Base-by-base conservation (phyloP, 2,797 vertebrate genomes). In the Oophaga sylvatica region DNA sequence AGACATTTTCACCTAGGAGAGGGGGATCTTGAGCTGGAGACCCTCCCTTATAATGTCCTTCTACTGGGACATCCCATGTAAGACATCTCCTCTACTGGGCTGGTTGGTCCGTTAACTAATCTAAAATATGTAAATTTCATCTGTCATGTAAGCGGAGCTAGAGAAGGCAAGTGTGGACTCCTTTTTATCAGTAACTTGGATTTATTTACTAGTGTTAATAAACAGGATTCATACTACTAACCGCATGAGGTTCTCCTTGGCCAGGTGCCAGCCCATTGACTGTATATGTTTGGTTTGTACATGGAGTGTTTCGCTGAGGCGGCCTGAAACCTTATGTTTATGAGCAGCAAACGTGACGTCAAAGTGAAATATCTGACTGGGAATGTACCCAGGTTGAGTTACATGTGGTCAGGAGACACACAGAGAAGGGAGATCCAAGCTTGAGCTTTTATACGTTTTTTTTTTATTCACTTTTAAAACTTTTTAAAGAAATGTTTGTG, bases 321-420 rank as follows among this genome's bases (percentile, higher is more conserved):
- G 19, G 20, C 41, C 48, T 65, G 83, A 63, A 84, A 84, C 35
- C 35, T 77, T 60, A 84, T 57, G 76, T 63, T 60, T 22, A 59
- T 31, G 29, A 59, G 71, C 59, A 63, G 20, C 71, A 48, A 31
- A 29, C 48, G 41, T 56, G 59, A 77, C 70, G 57, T 62, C 10
- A 41, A 12, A 8, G 13, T 48, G 6, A 17, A 59, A 83, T 83
- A 83, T 62, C 59, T 84, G 83, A 62, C 59, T 76, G 83, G 71
- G 71, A 77, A 84, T 84, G 83, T 84, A 77, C 71, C 83, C 22
- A 26, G 57, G 15, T 84, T 75, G 16, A 15, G 73, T 84, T 76
- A 19, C 83, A 48, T 77, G 83, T 13, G 71, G 83, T 75, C 68
- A 29, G 13, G n/a, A 53, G 35, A 45, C 29, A 8, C 2, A n/a